A percentile compares a stretch with the other conserved stretches of the same genome.
Evolutionary conservation across 2,888 invertebrate genomes (phyloP).

Genomic region (Agonopterix alstromeriana): DNA sequence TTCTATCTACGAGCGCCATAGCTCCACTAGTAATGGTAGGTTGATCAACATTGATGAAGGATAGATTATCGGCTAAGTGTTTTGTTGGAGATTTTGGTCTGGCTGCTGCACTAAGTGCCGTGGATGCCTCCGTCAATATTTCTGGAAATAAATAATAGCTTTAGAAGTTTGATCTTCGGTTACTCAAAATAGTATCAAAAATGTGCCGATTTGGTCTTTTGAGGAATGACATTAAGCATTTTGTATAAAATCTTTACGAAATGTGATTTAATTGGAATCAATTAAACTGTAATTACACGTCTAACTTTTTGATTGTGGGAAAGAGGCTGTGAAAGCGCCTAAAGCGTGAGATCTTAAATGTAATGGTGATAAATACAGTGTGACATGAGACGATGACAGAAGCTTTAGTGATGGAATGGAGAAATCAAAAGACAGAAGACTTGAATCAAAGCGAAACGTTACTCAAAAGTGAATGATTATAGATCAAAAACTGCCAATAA

Average conservation of each 20-base stretch:
- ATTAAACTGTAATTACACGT: no score
- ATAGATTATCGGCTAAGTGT: slow-evolving; percentile 62
- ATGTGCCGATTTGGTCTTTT: neutral
- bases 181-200: slow-evolving; percentile 5
- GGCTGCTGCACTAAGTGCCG: slow-evolving; percentile 48
- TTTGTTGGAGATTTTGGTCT: slow-evolving; percentile 68
- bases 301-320: neutral
- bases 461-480: slow-evolving; percentile 59
- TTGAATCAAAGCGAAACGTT: slow-evolving; percentile 75
- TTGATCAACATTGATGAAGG: slow-evolving; percentile 69
- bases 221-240: no score
- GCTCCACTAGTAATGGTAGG: slow-evolving; percentile 74
- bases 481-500: slow-evolving; percentile 48
- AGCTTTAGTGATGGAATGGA: slow-evolving; percentile 45
- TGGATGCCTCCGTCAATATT: slow-evolving; percentile 52
- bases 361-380: slow-evolving; percentile 20
- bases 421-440: slow-evolving; percentile 43
- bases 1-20: slow-evolving; percentile 71
- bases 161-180: no score
- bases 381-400: slow-evolving; percentile 31
- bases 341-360: slow-evolving; percentile 31
- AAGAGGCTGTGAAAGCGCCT: slow-evolving; percentile 29
- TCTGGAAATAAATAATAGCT: slow-evolving; percentile 47
- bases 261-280: no score
- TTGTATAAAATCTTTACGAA: no score